Evolutionary conservation across 2,797 vertebrate genomes (phyloP).

Genomic region (Streptopelia turtur): DNA sequence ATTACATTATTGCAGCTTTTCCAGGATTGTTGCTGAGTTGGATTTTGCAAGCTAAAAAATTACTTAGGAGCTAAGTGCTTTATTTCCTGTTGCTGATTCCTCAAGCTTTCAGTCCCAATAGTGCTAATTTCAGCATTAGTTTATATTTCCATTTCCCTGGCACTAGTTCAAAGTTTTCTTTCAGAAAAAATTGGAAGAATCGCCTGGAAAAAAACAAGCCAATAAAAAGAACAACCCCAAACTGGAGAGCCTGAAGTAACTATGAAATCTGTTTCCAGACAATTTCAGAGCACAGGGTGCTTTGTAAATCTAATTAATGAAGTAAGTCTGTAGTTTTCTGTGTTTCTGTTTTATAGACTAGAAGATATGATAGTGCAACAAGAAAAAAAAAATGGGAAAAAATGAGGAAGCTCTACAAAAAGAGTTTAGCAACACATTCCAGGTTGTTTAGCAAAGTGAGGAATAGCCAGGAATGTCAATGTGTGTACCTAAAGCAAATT

Average conservation of each 20-base stretch:
- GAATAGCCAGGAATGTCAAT: not conserved
- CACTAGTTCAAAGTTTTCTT: not conserved
- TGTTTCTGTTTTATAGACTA: not conserved
- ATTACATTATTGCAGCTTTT: not conserved
- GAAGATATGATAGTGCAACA: constrained; percentile 25
- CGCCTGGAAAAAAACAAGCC: not conserved
- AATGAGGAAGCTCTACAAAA: constrained; percentile 7
- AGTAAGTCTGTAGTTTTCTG: not conserved
- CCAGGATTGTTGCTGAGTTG: not conserved
- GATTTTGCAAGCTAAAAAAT: not conserved
- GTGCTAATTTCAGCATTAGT: not conserved
- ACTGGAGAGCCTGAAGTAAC: constrained; percentile 31
- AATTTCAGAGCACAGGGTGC: constrained; percentile 10
- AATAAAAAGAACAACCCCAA: not conserved
- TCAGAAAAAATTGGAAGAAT: constrained; percentile 45
- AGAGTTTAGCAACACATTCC: not conserved
- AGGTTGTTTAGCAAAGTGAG: not conserved
- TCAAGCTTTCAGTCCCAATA: not conserved
- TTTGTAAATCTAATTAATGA: not conserved
- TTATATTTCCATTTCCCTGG: not conserved
- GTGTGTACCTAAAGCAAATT: not conserved
- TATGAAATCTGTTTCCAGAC: constrained; percentile 24
- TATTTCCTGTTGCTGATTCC: not conserved
- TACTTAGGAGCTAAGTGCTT: not conserved
- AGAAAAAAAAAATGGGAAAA: not conserved